phyloP scores from a whole-genome alignment of 2,797 vertebrate genomes.

The Brachyrhaphis roseni region DNA sequence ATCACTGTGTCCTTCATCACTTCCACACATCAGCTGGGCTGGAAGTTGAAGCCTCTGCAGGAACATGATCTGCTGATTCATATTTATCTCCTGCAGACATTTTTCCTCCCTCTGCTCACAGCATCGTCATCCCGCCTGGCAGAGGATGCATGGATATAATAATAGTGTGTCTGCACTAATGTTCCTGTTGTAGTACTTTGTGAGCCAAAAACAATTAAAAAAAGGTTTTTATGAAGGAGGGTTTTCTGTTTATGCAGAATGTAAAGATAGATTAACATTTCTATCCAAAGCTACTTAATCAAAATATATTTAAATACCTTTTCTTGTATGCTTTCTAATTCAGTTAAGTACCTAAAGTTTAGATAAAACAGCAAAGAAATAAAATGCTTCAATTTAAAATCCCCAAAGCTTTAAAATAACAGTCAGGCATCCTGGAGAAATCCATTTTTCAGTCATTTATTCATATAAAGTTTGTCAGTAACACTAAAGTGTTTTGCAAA shows the following conservation, averaged over 20 bases:
- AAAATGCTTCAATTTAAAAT: too few species aligned
- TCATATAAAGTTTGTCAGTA: too few species aligned
- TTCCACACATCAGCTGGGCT: constrained; percentile 10
- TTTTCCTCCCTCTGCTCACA: constrained; percentile 30
- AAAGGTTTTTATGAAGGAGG: neutral
- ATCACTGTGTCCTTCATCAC: constrained; percentile 15
- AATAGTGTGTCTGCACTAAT: neutral
- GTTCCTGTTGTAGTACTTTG: neutral
- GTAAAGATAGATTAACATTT: neutral
- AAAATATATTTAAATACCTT: neutral
- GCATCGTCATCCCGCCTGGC: constrained; percentile 19
- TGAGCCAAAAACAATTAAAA: neutral
- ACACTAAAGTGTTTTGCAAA: too few species aligned
- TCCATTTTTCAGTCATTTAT: too few species aligned
- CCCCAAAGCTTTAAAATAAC: too few species aligned
- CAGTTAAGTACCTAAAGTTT: neutral
- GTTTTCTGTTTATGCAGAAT: neutral
- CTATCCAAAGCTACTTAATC: neutral
- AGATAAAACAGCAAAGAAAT: neutral
- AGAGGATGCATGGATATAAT: constrained; percentile 10
- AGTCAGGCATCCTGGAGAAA: too few species aligned
- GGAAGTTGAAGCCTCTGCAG: constrained; percentile 15
- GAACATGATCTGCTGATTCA: constrained; percentile 44
- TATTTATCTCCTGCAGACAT: constrained; percentile 65
- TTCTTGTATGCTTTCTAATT: neutral